phyloP scores from a whole-genome alignment of 2,888 invertebrate genomes.

The Cordilura impudica region DNA sequence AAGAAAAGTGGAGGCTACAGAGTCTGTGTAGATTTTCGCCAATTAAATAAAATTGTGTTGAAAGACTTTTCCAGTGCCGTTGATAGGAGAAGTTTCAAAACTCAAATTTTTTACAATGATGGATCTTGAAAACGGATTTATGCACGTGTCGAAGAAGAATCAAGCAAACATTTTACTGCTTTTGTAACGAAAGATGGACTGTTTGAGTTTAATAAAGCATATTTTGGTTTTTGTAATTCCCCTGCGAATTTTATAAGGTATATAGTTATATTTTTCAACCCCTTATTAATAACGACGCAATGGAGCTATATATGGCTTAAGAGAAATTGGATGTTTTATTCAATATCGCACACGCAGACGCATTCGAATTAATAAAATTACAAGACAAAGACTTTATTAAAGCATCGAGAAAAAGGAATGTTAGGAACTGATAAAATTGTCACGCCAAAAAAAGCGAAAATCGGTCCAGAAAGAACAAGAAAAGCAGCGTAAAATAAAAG shows the following conservation, averaged over 20 bases:
- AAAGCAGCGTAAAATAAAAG: not conserved
- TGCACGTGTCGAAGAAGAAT: conserved; percentile 37
- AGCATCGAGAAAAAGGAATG: too few species aligned
- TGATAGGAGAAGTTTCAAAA: conserved; percentile 38
- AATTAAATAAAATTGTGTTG: conserved; percentile 44
- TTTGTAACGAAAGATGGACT: too few species aligned
- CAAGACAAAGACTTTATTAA: too few species aligned
- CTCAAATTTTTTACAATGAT: conserved; percentile 32
- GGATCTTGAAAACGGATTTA: conserved; percentile 44
- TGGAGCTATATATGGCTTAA: conserved; percentile 27
- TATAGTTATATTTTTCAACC: conserved; percentile 48
- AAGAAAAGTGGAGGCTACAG: conserved; percentile 65
- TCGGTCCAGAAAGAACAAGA: too few species aligned
- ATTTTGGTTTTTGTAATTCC: too few species aligned
- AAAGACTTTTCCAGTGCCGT: conserved; percentile 53
- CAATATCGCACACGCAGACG: too few species aligned
- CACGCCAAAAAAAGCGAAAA: not conserved
- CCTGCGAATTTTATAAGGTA: too few species aligned
- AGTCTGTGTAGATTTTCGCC: conserved; percentile 65
- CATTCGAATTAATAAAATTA: too few species aligned
- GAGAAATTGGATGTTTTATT: too few species aligned
- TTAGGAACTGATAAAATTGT: too few species aligned
- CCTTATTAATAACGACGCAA: conserved; percentile 37
- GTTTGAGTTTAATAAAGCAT: too few species aligned
- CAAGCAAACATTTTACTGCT: too few species aligned